Base-by-base conservation (phyloP, 2,797 vertebrate species). In the Coregonus sp. region DNA sequence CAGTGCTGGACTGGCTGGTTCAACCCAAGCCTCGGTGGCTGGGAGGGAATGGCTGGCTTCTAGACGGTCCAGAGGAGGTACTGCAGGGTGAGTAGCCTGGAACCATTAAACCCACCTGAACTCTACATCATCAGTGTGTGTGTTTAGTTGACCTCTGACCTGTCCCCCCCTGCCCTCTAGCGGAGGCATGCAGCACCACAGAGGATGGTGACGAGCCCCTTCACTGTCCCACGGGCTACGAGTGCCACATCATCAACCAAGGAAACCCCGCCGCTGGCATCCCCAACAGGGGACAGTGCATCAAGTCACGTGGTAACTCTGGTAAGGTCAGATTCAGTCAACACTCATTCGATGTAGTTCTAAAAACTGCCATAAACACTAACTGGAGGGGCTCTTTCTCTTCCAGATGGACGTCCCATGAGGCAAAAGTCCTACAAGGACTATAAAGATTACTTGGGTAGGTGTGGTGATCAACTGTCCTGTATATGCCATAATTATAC, bases 1-100 rank as follows among this genome's bases (percentile, higher is more conserved):
- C 90, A 99, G 98, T 99, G 85, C 82, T 99, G 91, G 98, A 99
- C 90, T 99, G 98, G 98, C 91, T 99, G 89, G 96, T 99, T 76
- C 97, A 98, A 90, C 98, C 98, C 12, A 98, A 99, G 78, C 98
- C 97, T 29, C 94, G 97, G 61, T 98, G 97, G 97, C 86, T 98
- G 75, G 98, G 97, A 31, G 97, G 97, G 61, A 98, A 99, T 0
- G 97, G 97, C 65, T 99, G 98, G 98, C 93, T 99, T 68, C 91
- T 99, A 31, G 98, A 99, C 0, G 97, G 97, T 11, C 98, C 98
- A 0, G 96, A 98, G 86, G 97, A 99, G 86, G 95, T 96, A 37
- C 89, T 98, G 63, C 98, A 98, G 94, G 97, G 98, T 98, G 90
- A 78, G 76, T 83, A 18, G 66, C 29, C 66, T 37, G 56, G 16